Conservation (phyloP, 1,140 invertebrate genomes). For the Drosophila subpulchrella region DNA sequence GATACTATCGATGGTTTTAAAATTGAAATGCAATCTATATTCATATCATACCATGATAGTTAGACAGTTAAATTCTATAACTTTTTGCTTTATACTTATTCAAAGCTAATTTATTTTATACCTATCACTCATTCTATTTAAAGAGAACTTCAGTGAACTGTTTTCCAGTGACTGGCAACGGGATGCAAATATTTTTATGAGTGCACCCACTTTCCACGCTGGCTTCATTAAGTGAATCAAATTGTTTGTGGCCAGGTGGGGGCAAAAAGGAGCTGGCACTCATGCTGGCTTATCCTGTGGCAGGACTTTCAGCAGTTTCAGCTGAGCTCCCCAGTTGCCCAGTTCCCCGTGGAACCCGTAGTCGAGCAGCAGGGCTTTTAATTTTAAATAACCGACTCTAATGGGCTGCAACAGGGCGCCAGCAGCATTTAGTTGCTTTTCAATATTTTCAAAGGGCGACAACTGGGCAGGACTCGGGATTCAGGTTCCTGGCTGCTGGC, state of each 20-base stretch:
- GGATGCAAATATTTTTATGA: not conserved
- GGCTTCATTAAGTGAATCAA: constrained; percentile 64
- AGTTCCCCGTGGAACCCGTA: not conserved
- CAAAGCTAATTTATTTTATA: too few relatives aligned
- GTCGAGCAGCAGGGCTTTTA: constrained; percentile 38
- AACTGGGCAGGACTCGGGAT: not conserved
- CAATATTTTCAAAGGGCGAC: constrained; percentile 44
- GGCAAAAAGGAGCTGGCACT: constrained; percentile 2
- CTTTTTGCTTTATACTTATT: too few relatives aligned
- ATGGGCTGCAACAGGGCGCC: constrained; percentile 49
- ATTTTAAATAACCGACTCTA: constrained; percentile 69
- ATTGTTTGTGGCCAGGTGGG: constrained; percentile 33
- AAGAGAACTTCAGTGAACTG: too few relatives aligned
- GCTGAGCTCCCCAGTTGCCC: not conserved
- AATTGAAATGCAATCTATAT: too few relatives aligned
- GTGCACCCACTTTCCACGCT: constrained; percentile 7
- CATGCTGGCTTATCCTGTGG: constrained; percentile 22
- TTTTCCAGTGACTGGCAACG: not conserved
- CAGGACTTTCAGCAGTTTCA: not conserved
- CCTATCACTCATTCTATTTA: too few relatives aligned
- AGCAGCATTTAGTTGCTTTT: constrained; percentile 57
- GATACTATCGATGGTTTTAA: not conserved
- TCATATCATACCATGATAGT: too few relatives aligned
- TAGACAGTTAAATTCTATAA: too few relatives aligned
- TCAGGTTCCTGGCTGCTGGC: not conserved